Conservation (phyloP, 23 tunicate genomes). For the Phallusia fumigata region DNA sequence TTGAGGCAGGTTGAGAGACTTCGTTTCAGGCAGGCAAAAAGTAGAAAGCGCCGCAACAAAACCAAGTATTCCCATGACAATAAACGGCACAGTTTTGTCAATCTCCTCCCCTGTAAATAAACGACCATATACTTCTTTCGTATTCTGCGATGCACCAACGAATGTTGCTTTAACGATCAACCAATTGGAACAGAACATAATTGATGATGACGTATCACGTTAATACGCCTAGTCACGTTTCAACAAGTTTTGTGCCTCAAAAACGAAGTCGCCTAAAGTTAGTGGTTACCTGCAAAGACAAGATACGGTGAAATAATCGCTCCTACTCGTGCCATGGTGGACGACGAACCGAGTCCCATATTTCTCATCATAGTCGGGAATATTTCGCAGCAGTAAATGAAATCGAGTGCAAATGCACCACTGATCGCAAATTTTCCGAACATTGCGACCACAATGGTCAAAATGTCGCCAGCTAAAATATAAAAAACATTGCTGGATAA, state of each 20-base stretch:
- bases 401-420: slow-evolving; percentile 25
- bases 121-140: not conserved
- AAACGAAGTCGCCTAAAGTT: no score
- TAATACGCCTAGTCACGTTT: no score
- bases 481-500: not conserved
- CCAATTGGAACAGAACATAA: no score
- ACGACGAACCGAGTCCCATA: slow-evolving; percentile 45
- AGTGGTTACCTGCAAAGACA: slow-evolving; percentile 26
- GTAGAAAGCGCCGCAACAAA: not conserved
- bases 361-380: slow-evolving; percentile 51
- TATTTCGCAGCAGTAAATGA: slow-evolving; percentile 37
- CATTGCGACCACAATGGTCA: slow-evolving; percentile 33
- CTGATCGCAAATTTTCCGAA: slow-evolving; percentile 42
- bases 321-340: slow-evolving; percentile 49
- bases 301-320: slow-evolving; percentile 37
- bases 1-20: slow-evolving; percentile 13
- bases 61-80: slow-evolving; percentile 15
- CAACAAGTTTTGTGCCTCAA: no score
- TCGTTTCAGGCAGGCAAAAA: slow-evolving; percentile 19
- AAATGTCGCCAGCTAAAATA: slow-evolving; percentile 9
- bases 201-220: no score
- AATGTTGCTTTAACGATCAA: no score
- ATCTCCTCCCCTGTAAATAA: slow-evolving; percentile 12
- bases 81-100: slow-evolving; percentile 10
- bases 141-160: not conserved